Base-by-base conservation (phyloP, 2,113 vertebrate genomes). In the Sander lucioperca region DNA sequence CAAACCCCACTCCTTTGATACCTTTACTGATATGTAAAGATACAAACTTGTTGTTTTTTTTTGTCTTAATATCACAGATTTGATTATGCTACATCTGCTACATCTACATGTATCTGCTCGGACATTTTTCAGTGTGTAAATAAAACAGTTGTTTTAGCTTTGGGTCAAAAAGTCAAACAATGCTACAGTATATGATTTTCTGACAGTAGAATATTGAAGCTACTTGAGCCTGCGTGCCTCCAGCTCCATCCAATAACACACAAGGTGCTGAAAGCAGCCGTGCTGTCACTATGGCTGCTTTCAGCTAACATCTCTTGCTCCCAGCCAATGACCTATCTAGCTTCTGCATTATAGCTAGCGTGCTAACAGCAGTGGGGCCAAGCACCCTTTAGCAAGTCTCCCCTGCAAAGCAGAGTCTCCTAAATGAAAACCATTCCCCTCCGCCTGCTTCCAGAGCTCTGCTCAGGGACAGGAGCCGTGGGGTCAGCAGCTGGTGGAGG, bases 401-500 rank as follows among this genome's bases (percentile, higher is more conserved):
- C 83, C 84, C 87, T 57, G 78, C 85, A 83, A 76, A 83, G 79
- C 68, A 16, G 94, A 94, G 93, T 94, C 92, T 91, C 67, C 93
- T 91, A 98, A 98, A 99, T 98, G 96, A 98, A 95, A 98, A 97
- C 96, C 97, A 97, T 97, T 96, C 95, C 95, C 95, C 96, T 58
- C 80, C 2, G 74, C 80, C 78, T 71, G 68, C 84, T 65, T 77
- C 70, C 70, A 53, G 47, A 76, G 93, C 48, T 94, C 65, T 79
- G 90, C 87, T 91, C 87, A 92, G 95, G 96, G 97, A 97, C 96
- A 57, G 95, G 96, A 97, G 96, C 79, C 83, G 71, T 95, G 86
- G 97, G 97, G 97, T 99, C 98, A 99, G 96, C 98, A 99, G 97
- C 97, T 99, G 97, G 97, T 97, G 97, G 91, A 97, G 97, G 97